Conservation (phyloP, 2,888 invertebrate species). For the Dinocampus coccinellae region DNA sequence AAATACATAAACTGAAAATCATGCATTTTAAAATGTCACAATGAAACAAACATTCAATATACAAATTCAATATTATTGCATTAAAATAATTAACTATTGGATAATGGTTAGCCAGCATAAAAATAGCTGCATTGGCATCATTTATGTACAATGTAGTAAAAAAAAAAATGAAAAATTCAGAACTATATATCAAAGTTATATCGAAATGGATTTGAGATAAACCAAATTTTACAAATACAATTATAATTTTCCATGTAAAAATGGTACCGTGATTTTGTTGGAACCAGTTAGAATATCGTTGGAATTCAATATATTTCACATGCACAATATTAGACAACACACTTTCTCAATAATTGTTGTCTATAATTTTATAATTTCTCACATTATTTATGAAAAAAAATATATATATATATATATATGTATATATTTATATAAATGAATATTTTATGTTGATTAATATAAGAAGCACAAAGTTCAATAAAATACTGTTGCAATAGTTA, state of each 20-base stretch:
- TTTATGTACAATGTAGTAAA: background rate
- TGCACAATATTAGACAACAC: background rate
- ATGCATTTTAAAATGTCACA: background rate
- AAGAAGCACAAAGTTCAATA: background rate
- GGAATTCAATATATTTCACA: background rate
- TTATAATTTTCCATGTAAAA: background rate
- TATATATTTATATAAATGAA: too few species aligned
- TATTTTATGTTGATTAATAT: background rate
- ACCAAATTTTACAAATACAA: background rate
- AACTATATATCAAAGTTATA: too few species aligned
- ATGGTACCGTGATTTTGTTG: background rate
- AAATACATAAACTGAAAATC: constrained; percentile 26
- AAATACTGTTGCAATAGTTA: background rate
- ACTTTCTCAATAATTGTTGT: background rate
- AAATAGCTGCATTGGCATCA: background rate
- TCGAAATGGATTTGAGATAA: background rate
- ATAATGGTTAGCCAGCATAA: background rate
- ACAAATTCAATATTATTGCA: constrained; percentile 10
- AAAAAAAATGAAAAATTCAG: too few species aligned
- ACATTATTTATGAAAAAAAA: background rate
- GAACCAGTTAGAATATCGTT: background rate
- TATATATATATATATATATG: too few species aligned
- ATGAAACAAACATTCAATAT: constrained; percentile 37
- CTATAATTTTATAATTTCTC: background rate
- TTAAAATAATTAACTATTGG: background rate